Percentiles rank a stretch among this genome's conserved stretches.
These are phyloP conservation scores for Phalacrocorax pelagicus DNA, from an alignment of 2,113 vertebrate species.

Conservation along the genomic window DNA sequence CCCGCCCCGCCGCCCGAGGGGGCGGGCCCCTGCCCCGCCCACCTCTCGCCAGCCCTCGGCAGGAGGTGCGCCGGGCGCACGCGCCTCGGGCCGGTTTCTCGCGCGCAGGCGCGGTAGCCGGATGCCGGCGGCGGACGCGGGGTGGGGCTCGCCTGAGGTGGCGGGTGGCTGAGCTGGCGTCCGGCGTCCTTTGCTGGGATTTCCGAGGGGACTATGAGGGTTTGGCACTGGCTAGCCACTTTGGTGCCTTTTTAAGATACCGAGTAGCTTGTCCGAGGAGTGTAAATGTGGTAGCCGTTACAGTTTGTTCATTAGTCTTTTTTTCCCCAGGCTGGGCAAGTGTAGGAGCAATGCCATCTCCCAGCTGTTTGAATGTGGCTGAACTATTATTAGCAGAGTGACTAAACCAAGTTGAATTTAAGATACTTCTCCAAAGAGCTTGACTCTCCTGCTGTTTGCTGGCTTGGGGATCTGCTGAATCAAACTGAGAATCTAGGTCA, in stretches of 20 bases:
- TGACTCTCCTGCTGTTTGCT: accelerated
- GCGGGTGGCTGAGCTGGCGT: too few species aligned
- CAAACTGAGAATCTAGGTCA: background rate
- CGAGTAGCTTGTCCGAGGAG: too few species aligned
- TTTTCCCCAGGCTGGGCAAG: background rate
- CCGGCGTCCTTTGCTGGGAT: accelerated
- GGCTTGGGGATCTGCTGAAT: background rate
- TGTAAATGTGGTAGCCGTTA: background rate
- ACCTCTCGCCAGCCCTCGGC: too few species aligned
- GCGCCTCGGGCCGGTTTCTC: too few species aligned
- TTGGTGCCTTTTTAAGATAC: accelerated
- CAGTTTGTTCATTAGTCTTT: background rate
- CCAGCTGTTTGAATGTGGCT: background rate
- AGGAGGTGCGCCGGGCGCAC: too few species aligned
- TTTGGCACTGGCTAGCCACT: accelerated
- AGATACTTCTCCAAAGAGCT: background rate
- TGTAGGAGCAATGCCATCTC: background rate
- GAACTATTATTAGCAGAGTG: background rate
- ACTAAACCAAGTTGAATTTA: background rate
- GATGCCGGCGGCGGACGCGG: background rate
- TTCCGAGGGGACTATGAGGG: accelerated
- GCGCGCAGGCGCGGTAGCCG: too few species aligned
- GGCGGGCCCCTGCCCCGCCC: too few species aligned
- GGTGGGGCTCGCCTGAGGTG: too few species aligned
- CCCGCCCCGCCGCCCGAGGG: too few species aligned